Percentiles rank a stretch among this genome's conserved stretches.
phyloP scores from a whole-genome alignment of 2,113 vertebrate genomes.

The Myanophis thanlyinensis region DNA sequence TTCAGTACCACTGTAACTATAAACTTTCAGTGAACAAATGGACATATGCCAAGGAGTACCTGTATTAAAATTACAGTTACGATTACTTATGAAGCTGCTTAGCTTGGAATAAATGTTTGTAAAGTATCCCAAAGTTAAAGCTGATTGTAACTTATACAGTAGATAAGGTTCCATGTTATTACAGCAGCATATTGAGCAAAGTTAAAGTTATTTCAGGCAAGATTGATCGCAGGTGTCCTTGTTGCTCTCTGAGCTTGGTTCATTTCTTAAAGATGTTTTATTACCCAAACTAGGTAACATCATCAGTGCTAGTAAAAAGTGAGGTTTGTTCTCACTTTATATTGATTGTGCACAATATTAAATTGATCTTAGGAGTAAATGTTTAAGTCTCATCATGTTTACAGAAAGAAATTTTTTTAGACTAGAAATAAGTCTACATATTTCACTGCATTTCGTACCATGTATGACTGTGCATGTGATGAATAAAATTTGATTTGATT shows the following conservation, averaged over 20 bases:
- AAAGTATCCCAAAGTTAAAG: neutral
- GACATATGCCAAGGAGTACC: neutral
- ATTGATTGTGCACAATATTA: neutral
- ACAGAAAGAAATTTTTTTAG: neutral
- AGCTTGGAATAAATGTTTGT: neutral
- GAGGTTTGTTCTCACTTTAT: neutral
- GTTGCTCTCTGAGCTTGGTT: neutral
- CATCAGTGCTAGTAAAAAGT: neutral
- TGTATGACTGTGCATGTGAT: too few species aligned
- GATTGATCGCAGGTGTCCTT: neutral
- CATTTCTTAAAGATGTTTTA: neutral
- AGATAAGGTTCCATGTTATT: neutral
- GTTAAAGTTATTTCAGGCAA: neutral
- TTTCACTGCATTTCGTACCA: too few species aligned
- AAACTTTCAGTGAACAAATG: neutral
- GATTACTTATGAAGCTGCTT: neutral
- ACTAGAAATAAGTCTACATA: too few species aligned
- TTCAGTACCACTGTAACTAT: neutral
- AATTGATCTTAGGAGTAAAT: neutral
- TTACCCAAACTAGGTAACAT: neutral
- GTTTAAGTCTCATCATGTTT: neutral
- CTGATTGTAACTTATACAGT: neutral
- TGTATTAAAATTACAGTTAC: neutral
- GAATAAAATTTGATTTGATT: too few species aligned
- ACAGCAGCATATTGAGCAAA: neutral